These are phyloP conservation scores for Stratiolaelaps scimitus DNA, from an alignment of 1,140 invertebrate genomes.

Conservation along the genomic window DNA sequence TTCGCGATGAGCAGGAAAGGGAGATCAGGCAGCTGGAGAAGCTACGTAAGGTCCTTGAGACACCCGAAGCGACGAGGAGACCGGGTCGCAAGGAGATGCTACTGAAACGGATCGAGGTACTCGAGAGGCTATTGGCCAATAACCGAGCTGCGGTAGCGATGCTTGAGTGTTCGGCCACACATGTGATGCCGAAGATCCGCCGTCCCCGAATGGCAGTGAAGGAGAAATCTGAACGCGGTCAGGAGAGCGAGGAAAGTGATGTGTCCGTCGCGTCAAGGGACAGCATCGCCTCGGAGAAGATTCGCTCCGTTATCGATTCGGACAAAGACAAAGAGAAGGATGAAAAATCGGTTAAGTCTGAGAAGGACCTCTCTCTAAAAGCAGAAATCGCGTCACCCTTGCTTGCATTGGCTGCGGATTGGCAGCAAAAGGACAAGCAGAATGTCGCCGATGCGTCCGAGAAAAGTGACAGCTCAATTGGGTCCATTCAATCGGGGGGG, in stretches of 20 bases:
- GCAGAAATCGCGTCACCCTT: not conserved
- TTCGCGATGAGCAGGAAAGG: slow-evolving; percentile 11
- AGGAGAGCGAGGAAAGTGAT: slow-evolving; percentile 13
- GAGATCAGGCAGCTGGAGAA: slow-evolving; percentile 9
- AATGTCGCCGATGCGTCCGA: not conserved
- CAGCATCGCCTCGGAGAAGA: not conserved
- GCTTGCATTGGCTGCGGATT: not conserved
- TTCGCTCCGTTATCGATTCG: not conserved
- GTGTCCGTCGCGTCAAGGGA: slow-evolving; percentile 1
- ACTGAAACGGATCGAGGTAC: slow-evolving; percentile 4
- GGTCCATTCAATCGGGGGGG: too few species aligned
- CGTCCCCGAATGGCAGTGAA: not conserved
- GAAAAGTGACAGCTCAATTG: slow-evolving; percentile 17
- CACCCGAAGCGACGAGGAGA: slow-evolving; percentile 9
- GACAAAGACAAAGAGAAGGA: too few species aligned
- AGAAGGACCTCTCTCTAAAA: not conserved
- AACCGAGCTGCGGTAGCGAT: slow-evolving; percentile 21
- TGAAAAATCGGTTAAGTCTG: not conserved
- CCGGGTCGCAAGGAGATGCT: slow-evolving; percentile 25
- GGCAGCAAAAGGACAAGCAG: too few species aligned
- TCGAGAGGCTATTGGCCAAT: slow-evolving; percentile 19
- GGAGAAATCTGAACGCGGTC: not conserved
- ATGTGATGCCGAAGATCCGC: slow-evolving; percentile 20
- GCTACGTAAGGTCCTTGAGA: not conserved
- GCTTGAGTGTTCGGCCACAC: not conserved